A percentile compares a stretch with the other conserved stretches of the same genome.
Conservation (phyloP, 1,140 invertebrate genomes). For the Ectropis grisescens region DNA sequence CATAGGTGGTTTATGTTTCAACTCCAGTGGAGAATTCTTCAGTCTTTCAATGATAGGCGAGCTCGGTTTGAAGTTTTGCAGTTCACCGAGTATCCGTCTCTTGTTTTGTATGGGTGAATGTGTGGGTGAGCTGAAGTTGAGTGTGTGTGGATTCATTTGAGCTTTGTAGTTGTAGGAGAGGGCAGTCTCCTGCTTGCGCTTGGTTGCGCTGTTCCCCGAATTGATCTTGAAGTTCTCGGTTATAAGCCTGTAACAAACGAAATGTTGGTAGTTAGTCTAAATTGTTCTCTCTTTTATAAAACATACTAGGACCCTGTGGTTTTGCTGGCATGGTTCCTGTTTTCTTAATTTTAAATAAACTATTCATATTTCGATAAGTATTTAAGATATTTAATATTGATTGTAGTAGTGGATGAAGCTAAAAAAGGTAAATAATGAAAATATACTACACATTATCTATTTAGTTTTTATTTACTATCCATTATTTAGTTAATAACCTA, state of each 20-base stretch:
- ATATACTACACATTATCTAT: no score
- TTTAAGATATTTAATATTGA: no score
- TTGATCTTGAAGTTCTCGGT: conserved; percentile 59
- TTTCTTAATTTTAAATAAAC: no score
- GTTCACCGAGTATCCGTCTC: conserved; percentile 39
- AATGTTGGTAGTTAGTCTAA: conserved; percentile 6
- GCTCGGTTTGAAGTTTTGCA: conserved; percentile 21
- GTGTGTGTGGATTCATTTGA: conserved; percentile 47
- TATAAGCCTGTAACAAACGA: conserved; percentile 44
- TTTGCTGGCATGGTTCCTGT: no score
- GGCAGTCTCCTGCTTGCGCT: conserved; percentile 46
- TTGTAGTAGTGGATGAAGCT: no score
- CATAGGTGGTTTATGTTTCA: not conserved
- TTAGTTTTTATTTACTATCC: no score
- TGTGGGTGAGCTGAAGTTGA: conserved; percentile 41
- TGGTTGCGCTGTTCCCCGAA: conserved; percentile 49
- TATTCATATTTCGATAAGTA: no score
- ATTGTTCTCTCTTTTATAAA: no score
- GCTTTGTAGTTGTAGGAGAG: conserved; percentile 36
- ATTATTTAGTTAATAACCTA: no score
- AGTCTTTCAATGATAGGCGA: conserved; percentile 5
- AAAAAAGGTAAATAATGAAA: no score
- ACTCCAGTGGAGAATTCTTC: conserved; percentile 6
- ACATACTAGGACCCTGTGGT: no score
- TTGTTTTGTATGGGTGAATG: conserved; percentile 21